Base-by-base conservation (phyloP, 2,113 vertebrate genomes). In the Myotis lucifugus region DNA sequence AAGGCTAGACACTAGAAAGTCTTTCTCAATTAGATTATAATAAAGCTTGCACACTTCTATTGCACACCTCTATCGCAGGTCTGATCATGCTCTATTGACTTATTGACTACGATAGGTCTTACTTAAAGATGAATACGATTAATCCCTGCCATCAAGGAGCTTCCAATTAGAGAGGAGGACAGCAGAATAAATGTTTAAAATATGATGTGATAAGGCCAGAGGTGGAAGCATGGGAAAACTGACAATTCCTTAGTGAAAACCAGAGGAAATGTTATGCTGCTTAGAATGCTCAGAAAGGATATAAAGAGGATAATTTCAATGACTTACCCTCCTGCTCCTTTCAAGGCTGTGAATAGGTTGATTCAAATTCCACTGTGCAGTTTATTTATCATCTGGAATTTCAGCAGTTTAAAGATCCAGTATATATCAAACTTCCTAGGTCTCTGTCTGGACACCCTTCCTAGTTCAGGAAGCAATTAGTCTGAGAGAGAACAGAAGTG, bases 391-490 rank as follows among this genome's bases (percentile, higher is more conserved):
- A 96, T 96, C 90, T 76, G 69, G 92, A 96, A 96, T 95, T 95
- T 88, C 59, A 95, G 97, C 69, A 84, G 88, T 92, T 86, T 83
- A 97, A 97, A 96, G 92, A 94, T 97, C 95, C n/a, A 0, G 92
- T 96, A 96, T 97, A 97, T 97, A 96, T 97, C 95, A 97, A 96
- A 76, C 92, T 95, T 97, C 95, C 85, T 67, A 79, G 95, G 95
- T 97, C 96, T 92, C 85, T 88, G 93, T 85, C 91, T 96, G 92
- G 85, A 96, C 92, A 95, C 96, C 83, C 92, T 95, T 97, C 82
- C 91, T 93, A 93, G 96, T 95, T 97, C 95, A 95, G 96, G 95
- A 97, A 97, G 96, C 95, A 97, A 97, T 97, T 97, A 97, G 95
- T 97, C 95, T 96, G 92, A 76, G 77, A 85, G 90, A 96, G 95